Evolutionary conservation across 2,797 vertebrate genomes (phyloP), one percentile per base, ranked within the genome.

Genomic region (Neopelma chrysocephalum): DNA sequence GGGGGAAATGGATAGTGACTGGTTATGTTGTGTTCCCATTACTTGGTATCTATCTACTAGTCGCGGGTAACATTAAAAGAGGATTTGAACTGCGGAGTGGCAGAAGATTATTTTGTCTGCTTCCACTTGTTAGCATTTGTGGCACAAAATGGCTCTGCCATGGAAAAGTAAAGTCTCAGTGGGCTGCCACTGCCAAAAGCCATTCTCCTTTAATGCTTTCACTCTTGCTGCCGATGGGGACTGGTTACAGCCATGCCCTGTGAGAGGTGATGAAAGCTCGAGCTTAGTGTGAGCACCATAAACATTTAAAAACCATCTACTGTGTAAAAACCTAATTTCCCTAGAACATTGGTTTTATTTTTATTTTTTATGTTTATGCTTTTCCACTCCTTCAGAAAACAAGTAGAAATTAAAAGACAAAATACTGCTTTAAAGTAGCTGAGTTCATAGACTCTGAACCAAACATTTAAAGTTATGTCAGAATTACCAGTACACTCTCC

Each of bases 261-360:
- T 43, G 94, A 81, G 38, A 79, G 25, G 1, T 53, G 15, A 45
- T 84, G 66, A 76, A 54, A 84, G 8, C 31, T 75, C 0, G 0
- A 89, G 29, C 18, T 73, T 85, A 61, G 64, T 81, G 47, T 62
- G n/a, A 71, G 14, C 12, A 70, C 48, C 19, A 87, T 88, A 94
- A 92, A 91, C 81, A 62, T 60, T 95, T 90, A 60, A 94, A 93
- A 96, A 34, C 8, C 15, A 65, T 75, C 71, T 79, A 60, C 54
- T 69, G 27, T 69, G 38, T 75, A 86, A 94, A 94, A 85, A 14
- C 21, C 34, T 83, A 64, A 84, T 91, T 95, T 97, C 29, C 48
- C 64, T 42, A 93, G 57, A 11, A 36, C 50, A 77, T 87, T 94
- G 22, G 27, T 84, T 90, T 94, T 93, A 81, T 25, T 82, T 76